Conservation (phyloP, 2,888 invertebrate species). For the Plagodis pulveraria region DNA sequence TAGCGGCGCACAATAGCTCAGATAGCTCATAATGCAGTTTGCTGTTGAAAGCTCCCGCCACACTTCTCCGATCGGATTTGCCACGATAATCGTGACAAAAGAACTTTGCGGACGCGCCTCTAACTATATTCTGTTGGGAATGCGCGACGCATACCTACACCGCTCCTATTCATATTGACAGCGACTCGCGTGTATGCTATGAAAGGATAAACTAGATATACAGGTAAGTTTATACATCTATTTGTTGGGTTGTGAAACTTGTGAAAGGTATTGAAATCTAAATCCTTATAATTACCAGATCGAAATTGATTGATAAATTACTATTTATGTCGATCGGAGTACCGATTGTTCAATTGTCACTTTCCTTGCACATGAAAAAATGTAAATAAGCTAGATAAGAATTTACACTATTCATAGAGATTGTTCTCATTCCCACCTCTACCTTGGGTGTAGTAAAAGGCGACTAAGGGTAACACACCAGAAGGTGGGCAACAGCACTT, state of each 20-base stretch:
- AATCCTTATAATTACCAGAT: too few species aligned
- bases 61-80: slow-evolving; percentile 83
- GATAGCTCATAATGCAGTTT: slow-evolving; percentile 84
- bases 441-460: too few species aligned
- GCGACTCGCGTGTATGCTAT: slow-evolving; percentile 32
- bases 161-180: slow-evolving; percentile 63
- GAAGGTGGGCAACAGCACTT: too few species aligned
- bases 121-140: slow-evolving; percentile 62
- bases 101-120: slow-evolving; percentile 73
- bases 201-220: slow-evolving; percentile 17
- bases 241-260: slow-evolving; percentile 10
- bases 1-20: slow-evolving; percentile 68
- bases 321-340: too few species aligned
- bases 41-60: slow-evolving; percentile 78
- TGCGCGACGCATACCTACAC: slow-evolving; percentile 59
- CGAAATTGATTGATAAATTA: too few species aligned
- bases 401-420: too few species aligned
- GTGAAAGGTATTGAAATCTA: slow-evolving; percentile 3
- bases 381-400: too few species aligned
- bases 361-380: too few species aligned
- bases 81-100: slow-evolving; percentile 83
- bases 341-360: too few species aligned
- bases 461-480: too few species aligned
- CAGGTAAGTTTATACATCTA: slow-evolving; percentile 10
- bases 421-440: too few species aligned